These are phyloP conservation scores for Sarcoramphus papa DNA, from an alignment of 2,797 vertebrate species.

Conservation along the genomic window DNA sequence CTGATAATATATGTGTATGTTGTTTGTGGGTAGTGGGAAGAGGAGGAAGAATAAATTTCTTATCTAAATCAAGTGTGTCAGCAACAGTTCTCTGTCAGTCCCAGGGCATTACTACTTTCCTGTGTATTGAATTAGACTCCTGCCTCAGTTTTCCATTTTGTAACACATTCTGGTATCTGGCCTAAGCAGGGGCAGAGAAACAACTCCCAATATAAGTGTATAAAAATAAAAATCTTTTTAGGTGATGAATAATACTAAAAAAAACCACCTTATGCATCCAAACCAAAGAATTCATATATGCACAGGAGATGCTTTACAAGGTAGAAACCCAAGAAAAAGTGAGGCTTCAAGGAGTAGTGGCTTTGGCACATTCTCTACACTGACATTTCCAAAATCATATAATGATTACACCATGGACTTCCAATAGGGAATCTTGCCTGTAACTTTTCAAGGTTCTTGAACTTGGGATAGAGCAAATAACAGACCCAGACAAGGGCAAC, in stretches of 20 bases:
- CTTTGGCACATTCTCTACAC: background rate
- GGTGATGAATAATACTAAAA: background rate
- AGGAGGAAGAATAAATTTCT: conserved; percentile 11
- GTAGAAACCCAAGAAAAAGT: background rate
- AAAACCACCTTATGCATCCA: background rate
- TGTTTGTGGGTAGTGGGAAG: background rate
- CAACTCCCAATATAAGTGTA: background rate
- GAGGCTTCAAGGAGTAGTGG: background rate
- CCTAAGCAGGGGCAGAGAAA: background rate
- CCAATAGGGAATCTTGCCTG: background rate
- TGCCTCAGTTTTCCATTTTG: background rate
- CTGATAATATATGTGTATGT: background rate
- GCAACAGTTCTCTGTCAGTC: background rate
- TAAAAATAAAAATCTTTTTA: background rate
- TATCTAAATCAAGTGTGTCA: background rate
- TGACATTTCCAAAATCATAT: background rate
- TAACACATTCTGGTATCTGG: background rate
- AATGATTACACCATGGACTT: background rate
- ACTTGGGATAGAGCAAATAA: background rate
- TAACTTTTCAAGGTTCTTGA: background rate
- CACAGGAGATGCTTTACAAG: background rate
- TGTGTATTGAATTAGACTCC: background rate
- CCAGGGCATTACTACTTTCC: background rate
- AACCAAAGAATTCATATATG: background rate
- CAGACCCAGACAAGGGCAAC: background rate